Evolutionary conservation across 2,797 vertebrate species (phyloP), one percentile per base, ranked within the genome.

Genomic region (Halcyon leucocephala): DNA sequence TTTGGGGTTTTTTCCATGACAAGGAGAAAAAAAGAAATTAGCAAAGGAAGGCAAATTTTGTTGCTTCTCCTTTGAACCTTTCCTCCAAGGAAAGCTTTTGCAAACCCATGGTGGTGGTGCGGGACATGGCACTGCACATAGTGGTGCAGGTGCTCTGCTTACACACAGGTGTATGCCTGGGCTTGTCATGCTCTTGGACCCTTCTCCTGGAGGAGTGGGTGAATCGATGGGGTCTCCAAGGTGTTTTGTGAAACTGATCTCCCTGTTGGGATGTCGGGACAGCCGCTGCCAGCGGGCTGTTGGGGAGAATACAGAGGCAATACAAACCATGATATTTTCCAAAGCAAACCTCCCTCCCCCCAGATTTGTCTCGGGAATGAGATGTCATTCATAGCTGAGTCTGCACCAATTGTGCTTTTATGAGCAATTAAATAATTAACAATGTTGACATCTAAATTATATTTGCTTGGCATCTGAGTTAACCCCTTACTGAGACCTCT

Each of bases 351-450:
- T 86, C 35, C 81, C 51, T 82, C 24, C 81, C 37, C 44, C 16
- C 15, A 49, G 44, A 52, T 89, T 79, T 70, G 66, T 73, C 71
- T 80, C 0, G 2, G 33, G 41, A 93, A 71, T 24, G 79, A 84
- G 81, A 84, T 79, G 70, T 46, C 83, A 79, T 60, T 57, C 90
- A 55, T 11, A 77, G 48, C 76, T 10, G 49, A 77, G 37, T 29
- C 74, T 81, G 81, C 86, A 92, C 35, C 92, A 67, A 64, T 91
- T 87, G 89, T 89, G 74, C 86, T 95, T 89, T 94, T 66, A 79
- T 66, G 73, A 86, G 80, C 86, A 96, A 95, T 96, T 95, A 90
- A 97, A 97, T 97, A 97, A 96, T 97, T 96, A 96, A 94, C 95
- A 81, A 81, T 74, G 86, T 83, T 97, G 96, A 86, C 89, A 81